Evolutionary conservation across 2,888 invertebrate genomes (phyloP), one percentile per base, ranked within the genome.

Genomic region (Drosophila acutilabella): DNA sequence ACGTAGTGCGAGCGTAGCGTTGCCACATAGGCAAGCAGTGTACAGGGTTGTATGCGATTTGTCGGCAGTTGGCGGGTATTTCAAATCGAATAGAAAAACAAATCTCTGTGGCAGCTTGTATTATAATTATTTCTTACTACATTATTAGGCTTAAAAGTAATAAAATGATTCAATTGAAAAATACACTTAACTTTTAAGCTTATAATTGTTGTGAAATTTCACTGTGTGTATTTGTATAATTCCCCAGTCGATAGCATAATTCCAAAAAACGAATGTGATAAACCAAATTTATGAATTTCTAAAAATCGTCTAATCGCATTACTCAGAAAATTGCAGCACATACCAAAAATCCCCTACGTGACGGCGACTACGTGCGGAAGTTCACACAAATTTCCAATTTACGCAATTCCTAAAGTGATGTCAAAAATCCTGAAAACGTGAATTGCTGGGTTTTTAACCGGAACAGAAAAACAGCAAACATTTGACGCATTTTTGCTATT

Each of bases 341-440:
- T 0, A 18, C 18, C 10, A 23, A 26, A 53, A 53, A 48, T 4
- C 6, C 52, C 40, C 16, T 2, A 5, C 41, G 30, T 23, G 11
- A 0, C n/a, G 26, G 59, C 60, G 58, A 20, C 85, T 81, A 81
- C 80, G 80, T 85, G 80, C 70, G 45, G 6, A 60, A 71, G 10
- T 13, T 42, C 82, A 80, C 82, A 64, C 62, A 72, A 71, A 11
- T 45, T 60, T 51, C 60, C 42, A n/a, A 67, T 36, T 54, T 64
- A 66, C 76, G 62, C 36, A 59, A 52, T 65, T 65, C 45, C 4
- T 50, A 52, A 54, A 66, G 44, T 36, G 23, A 54, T 14, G 60
- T 76, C 69, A 11, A 11, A 76, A 82, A 85, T 85, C 86, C 73
- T 76, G 77, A 14, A 57, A 64, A 45, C 69, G 66, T 65, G 33